Base-by-base conservation (phyloP, 2,113 vertebrate species). In the Catharus fuscescens region DNA sequence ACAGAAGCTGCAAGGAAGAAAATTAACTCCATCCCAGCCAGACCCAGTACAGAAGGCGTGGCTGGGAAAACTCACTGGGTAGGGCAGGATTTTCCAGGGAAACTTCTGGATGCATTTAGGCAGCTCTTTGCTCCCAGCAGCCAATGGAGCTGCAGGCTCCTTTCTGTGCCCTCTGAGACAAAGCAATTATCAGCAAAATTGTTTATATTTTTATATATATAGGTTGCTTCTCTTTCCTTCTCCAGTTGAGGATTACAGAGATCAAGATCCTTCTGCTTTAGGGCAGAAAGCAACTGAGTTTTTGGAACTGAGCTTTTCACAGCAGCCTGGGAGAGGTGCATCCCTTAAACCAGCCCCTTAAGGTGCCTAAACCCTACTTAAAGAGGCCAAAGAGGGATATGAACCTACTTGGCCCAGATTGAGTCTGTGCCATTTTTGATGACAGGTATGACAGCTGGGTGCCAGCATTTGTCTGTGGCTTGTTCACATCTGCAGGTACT, bases 1-100 rank as follows among this genome's bases (percentile, higher is more conserved):
- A 52, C 25, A 82, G 53, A 50, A 74, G 23, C 23, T 81, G 42
- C 17, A 40, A 1, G 62, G 85, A 86, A 36, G 45, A 69, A 83
- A 90, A 70, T 77, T 65, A 95, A 78, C 60, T 88, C 47, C 20
- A 50, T 78, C 23, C 25, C 38, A 88, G 36, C 9, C 72, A 80
- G 32, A 74, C 3, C 2, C 21, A 59, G 24, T n/a, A 77, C 19
- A 44, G 69, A 91, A 88, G 19, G 20, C 23, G 20, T 16, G 12
- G 31, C 2, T 82, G 44, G 52, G 50, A 34, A 67, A 76, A 65
- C 20, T 61, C 40, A 26, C 10, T 88, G 40, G 13, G 4, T 36
- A 64, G 36, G 23, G 28, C 14, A 82, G 53, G 14, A 73, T 24
- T 88, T 90, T 60, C 40, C 24, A 56, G 40, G 67, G 32, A 45